Evolutionary conservation across 1,140 invertebrate genomes (phyloP), one percentile per base, ranked within the genome.

Genomic region (Orchestia grillus): DNA sequence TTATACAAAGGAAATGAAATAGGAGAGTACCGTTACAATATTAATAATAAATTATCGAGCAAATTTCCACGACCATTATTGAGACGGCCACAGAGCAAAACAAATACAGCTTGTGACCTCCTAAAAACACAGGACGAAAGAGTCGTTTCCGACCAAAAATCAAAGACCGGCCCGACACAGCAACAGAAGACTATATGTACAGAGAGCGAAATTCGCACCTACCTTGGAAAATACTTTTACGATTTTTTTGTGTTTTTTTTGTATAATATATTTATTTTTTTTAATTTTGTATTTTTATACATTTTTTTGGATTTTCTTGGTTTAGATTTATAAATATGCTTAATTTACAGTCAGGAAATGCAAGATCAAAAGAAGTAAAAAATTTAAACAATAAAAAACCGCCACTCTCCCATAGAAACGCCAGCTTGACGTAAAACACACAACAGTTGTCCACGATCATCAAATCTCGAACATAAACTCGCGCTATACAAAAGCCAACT

Each of bases 281-380:
- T 90, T 90, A 8, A 41, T 90, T 90, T 90, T 90, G 3, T 42
- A 90, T 41, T 90, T 90, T 90, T 90, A 28, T 90, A 90, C 88
- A 90, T 90, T 90, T 90, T 90, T 90, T 90, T 90, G n/a, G 28
- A 42, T 90, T 90, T 90, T 90, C n/a, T n/a, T n/a, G n/a, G n/a
- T n/a, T 90, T 90, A 90, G 23, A 43, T 44, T 90, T 90, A 90
- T 36, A 90, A 90, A 42, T 41, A 42, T 42, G 28, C 88, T 90
- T 90, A 90, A 90, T 16, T 90, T 90, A 90, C 41, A 44, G 88
- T 90, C 88, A 90, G 43, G 88, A 90, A 90, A 90, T 90, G 88
- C 88, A 90, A 15, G 88, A 41, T 41, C n/a, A 42, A 42, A 44
- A 44, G 41, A 90, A 90, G 88, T 44, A 41, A 90, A 44, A 90